Evolutionary conservation across 2,888 invertebrate genomes (phyloP), one percentile per base, ranked within the genome.

Genomic region (Danaus chrysippus): DNA sequence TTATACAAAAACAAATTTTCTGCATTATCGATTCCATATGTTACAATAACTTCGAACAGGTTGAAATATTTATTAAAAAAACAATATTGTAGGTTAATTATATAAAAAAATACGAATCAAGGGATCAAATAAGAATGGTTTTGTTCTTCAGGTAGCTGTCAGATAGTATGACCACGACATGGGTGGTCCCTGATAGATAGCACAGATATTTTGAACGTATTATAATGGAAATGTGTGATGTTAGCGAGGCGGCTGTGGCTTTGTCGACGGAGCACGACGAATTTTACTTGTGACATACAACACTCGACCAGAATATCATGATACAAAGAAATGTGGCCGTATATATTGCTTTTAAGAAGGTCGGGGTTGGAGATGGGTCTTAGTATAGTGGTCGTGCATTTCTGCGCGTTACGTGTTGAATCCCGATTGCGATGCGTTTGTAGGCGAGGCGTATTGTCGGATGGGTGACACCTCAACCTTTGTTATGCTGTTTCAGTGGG

Each of bases 131-230:
- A 74, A 74, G 76, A 85, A 84, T 79, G 78, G 70, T 73, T 76
- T 88, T 88, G 87, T 87, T 87, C 85, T 85, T 69, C 87, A 84
- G 88, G 87, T 83, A 84, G 79, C 71, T 77, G 80, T 81, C 79
- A 82, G 81, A 87, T 87, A 83, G 72, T 77, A 75, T 88, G 86
- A 83, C 74, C 68, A 66, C 76, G 63, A 64, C 79, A 63, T 89
- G 91, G 91, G 91, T 91, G 91, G 91, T 88, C 91, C 75, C 67
- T 73, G 78, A 79, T 79, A 83, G 81, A 87, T 86, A 82, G 83
- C 86, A 86, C 79, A 84, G 84, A 86, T 81, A 87, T 86, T 86
- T 86, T 85, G 80, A 83, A 77, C 82, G 84, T 77, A 90, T 91
- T 91, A 85, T 89, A 78, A 91, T 91, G 88, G 82, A 82, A 90